Conservation (phyloP, 2,113 vertebrate species). For the Nematolebias whitei region DNA sequence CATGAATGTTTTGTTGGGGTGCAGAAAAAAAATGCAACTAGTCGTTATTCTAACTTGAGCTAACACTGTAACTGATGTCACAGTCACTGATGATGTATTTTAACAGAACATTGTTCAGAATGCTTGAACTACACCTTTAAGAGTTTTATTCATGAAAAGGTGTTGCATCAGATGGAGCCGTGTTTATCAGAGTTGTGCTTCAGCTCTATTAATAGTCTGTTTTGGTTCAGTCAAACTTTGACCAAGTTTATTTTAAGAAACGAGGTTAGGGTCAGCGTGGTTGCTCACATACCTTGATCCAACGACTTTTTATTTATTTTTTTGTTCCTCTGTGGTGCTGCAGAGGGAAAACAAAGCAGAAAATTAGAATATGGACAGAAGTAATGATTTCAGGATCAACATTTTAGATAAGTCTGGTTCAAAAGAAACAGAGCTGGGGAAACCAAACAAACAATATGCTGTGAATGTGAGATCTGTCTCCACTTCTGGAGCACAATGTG, state of each 20-base stretch:
- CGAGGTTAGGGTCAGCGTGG: slow-evolving; percentile 26
- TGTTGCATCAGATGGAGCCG: neutral
- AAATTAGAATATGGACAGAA: neutral
- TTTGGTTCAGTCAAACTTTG: slow-evolving; percentile 44
- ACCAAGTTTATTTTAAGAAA: slow-evolving; percentile 55
- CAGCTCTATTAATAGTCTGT: slow-evolving; percentile 54
- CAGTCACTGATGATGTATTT: too few species aligned
- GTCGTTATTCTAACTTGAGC: too few species aligned
- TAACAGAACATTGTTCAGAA: too few species aligned
- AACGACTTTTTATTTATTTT: slow-evolving; percentile 10
- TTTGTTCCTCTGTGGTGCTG: slow-evolving; percentile 23
- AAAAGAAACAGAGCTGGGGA: neutral
- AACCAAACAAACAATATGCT: too few species aligned
- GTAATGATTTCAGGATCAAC: neutral
- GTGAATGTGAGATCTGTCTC: slow-evolving; percentile 35
- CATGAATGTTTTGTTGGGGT: too few species aligned
- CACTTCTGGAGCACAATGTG: slow-evolving; percentile 14
- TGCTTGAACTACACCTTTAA: too few species aligned
- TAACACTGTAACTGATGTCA: too few species aligned
- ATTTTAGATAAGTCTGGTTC: neutral
- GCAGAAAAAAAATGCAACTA: too few species aligned
- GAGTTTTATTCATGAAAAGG: too few species aligned
- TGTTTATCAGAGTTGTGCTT: slow-evolving; percentile 12
- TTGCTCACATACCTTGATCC: slow-evolving; percentile 55
- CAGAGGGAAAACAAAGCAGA: neutral